These are phyloP conservation scores for Gastracanthus pulcherrimus DNA, from an alignment of 2,888 invertebrate genomes.

Conservation along the genomic window DNA sequence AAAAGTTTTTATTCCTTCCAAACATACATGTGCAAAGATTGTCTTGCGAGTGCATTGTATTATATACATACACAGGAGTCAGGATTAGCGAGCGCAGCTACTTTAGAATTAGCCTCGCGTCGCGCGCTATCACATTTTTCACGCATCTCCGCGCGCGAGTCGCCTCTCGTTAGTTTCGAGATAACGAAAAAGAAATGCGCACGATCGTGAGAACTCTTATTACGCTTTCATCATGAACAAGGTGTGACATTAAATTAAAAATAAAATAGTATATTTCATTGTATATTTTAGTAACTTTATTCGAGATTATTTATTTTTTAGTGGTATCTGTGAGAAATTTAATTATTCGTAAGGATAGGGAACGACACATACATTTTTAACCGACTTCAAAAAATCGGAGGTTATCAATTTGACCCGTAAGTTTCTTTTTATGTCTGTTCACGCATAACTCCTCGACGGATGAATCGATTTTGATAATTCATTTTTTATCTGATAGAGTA, in stretches of 20 bases:
- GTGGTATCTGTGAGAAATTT: neutral
- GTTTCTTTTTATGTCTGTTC: no score
- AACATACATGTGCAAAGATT: no score
- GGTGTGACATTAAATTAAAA: neutral
- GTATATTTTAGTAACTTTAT: no score
- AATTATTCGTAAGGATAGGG: no score
- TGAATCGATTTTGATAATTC: no score
- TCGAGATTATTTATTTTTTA: neutral
- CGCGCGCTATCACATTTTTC: conserved; percentile 15
- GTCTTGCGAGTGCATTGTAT: neutral
- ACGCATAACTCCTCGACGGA: no score
- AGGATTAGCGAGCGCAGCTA: conserved; percentile 1
- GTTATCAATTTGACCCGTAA: no score
- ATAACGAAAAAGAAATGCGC: conserved; percentile 22
- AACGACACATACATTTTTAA: no score
- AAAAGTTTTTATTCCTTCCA: no score
- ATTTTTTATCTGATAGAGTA: no score
- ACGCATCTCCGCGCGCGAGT: neutral
- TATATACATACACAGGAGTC: neutral
- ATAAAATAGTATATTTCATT: neutral
- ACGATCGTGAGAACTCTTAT: conserved; percentile 1
- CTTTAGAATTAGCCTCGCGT: conserved; percentile 12
- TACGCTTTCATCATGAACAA: neutral
- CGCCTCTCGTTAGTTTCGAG: conserved; percentile 1
- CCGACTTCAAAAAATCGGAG: no score